A percentile compares a stretch with the other conserved stretches of the same genome.
These are phyloP conservation scores for Rhagonycha lutea DNA, from an alignment of 2,888 invertebrate species.

Conservation along the genomic window DNA sequence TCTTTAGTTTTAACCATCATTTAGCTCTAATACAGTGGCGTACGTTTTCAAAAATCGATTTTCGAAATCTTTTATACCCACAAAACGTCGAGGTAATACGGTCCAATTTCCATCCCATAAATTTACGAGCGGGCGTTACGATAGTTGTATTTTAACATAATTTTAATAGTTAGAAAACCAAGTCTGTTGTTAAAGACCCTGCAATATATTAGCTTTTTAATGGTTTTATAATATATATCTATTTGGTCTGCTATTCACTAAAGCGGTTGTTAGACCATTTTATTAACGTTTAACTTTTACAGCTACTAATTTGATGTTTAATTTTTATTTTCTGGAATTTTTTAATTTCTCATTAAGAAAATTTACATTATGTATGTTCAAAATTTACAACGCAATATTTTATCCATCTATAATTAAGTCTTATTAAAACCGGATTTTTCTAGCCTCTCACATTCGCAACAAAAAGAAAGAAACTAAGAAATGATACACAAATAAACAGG, in stretches of 20 bases:
- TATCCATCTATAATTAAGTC: neutral
- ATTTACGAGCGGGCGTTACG: slow-evolving; percentile 49
- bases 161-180: slow-evolving; percentile 45
- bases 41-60: neutral
- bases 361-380: slow-evolving; percentile 11
- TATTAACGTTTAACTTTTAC: slow-evolving; percentile 33
- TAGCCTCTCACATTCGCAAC: neutral
- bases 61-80: no score
- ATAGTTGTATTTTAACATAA: slow-evolving; percentile 48
- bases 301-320: slow-evolving; percentile 31
- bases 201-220: slow-evolving; percentile 50
- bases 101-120: slow-evolving; percentile 28
- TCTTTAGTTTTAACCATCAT: slow-evolving; percentile 34
- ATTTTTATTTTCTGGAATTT: slow-evolving; percentile 22
- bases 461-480: neutral
- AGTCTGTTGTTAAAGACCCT: slow-evolving; percentile 44
- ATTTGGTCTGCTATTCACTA: slow-evolving; percentile 47
- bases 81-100: neutral
- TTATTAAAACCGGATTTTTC: neutral
- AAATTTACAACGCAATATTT: neutral
- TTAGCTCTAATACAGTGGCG: slow-evolving; percentile 35
- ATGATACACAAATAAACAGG: neutral
- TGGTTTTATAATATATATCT: slow-evolving; percentile 51
- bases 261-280: slow-evolving; percentile 40
- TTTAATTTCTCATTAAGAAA: slow-evolving; percentile 23